phyloP scores from a whole-genome alignment of 2,888 invertebrate genomes.

The Tillus elongatus region DNA sequence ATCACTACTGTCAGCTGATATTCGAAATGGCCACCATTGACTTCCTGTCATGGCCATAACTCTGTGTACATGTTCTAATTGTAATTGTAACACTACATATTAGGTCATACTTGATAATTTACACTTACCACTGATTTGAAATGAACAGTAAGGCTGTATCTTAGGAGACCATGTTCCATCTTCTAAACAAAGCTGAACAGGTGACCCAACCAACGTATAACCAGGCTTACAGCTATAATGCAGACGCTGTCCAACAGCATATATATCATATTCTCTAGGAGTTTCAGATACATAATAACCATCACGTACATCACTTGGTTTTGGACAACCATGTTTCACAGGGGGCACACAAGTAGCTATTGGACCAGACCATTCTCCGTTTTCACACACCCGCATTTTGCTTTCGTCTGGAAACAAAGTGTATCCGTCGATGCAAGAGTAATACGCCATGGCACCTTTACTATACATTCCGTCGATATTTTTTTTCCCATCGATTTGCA shows the following conservation, averaged over 20 bases:
- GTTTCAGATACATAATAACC: constrained; percentile 34
- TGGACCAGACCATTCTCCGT: constrained; percentile 40
- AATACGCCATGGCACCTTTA: constrained; percentile 35
- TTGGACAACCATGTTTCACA: constrained; percentile 28
- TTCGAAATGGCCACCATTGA: no score
- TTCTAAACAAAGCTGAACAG: constrained; percentile 34
- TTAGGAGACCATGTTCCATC: constrained; percentile 39
- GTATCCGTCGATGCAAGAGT: constrained; percentile 34
- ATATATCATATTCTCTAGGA: constrained; percentile 19
- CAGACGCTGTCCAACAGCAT: constrained; percentile 31
- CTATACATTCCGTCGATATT: constrained; percentile 28
- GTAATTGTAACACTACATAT: no score
- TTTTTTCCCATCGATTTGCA: constrained; percentile 29
- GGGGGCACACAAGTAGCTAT: constrained; percentile 31
- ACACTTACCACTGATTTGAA: no score
- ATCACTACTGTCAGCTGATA: no score
- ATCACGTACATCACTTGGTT: constrained; percentile 31
- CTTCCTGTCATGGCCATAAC: no score
- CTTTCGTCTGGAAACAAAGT: constrained; percentile 33
- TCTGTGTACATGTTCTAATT: no score
- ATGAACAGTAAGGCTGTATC: constrained; percentile 32
- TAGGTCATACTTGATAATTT: no score
- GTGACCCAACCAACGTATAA: constrained; percentile 32
- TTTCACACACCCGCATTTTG: constrained; percentile 36
- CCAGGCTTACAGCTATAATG: constrained; percentile 38